Conservation (phyloP, 92 coral and sea anemone genomes). For the Diadumene lineata region DNA sequence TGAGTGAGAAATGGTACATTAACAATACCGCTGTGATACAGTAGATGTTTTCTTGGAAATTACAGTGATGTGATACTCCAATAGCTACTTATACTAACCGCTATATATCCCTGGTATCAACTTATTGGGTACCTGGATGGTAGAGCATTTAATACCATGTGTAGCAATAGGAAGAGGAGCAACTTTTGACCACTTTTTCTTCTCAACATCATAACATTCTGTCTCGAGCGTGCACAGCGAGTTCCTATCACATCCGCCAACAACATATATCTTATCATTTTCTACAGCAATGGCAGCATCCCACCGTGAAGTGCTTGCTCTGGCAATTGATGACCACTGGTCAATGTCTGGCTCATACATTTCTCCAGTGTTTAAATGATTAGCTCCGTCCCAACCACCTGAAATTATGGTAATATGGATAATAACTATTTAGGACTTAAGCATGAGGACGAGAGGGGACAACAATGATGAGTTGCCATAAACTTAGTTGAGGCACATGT, state of each 20-base stretch:
- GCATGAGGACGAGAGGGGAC: no score
- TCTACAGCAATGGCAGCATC: conserved; percentile 99
- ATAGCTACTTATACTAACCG: not conserved
- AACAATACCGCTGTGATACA: no score
- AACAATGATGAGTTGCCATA: no score
- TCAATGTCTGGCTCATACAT: conserved; percentile 96
- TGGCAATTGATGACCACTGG: conserved; percentile 85
- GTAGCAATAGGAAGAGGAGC: conserved; percentile 95
- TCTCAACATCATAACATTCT: conserved; percentile 93
- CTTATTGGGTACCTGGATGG: conserved; percentile 88
- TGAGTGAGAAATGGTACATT: no score
- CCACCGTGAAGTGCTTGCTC: conserved; percentile 98
- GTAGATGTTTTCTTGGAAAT: no score
- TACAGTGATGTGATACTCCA: not conserved
- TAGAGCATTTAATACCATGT: conserved; percentile 92
- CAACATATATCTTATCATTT: conserved; percentile 83
- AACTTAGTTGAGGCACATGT: no score
- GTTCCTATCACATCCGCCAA: conserved; percentile 99
- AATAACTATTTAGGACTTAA: no score
- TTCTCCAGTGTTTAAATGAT: conserved; percentile 89
- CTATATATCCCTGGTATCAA: conserved; percentile 42
- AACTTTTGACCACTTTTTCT: conserved; percentile 85
- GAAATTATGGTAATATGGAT: not conserved
- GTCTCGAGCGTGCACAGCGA: conserved; percentile 95
- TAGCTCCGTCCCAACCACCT: conserved; percentile 99